phyloP scores from a whole-genome alignment of 2,797 vertebrate genomes.

The Gadopsis marmoratus region DNA sequence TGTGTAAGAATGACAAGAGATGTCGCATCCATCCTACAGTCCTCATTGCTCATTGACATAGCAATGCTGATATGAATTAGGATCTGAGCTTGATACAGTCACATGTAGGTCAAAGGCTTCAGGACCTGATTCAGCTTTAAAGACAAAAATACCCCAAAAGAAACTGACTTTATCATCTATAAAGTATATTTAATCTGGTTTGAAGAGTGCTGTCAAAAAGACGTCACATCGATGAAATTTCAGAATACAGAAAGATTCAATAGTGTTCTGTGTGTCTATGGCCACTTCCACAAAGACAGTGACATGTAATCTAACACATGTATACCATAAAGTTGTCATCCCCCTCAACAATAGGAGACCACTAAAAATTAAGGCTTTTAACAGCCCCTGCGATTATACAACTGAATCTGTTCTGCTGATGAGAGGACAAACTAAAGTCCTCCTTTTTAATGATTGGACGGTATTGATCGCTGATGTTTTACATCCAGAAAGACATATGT shows the following conservation, averaged over 20 bases:
- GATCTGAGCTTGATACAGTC: slow-evolving; percentile 36
- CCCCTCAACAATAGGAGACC: background rate
- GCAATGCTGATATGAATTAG: slow-evolving; percentile 44
- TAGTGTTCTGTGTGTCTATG: background rate
- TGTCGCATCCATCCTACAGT: slow-evolving; percentile 56
- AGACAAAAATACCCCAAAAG: background rate
- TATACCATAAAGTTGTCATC: slow-evolving; percentile 29
- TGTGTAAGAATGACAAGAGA: slow-evolving; percentile 45
- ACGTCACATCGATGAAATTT: background rate
- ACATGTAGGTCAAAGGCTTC: slow-evolving; percentile 46
- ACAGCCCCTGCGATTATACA: background rate
- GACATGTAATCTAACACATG: background rate
- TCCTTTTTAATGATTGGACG: slow-evolving; percentile 32
- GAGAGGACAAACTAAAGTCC: slow-evolving; percentile 44
- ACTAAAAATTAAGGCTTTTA: slow-evolving; percentile 31
- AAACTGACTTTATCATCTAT: background rate
- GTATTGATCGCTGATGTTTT: slow-evolving; percentile 57
- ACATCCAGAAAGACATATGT: slow-evolving; percentile 41
- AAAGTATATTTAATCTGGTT: background rate
- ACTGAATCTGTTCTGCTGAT: slow-evolving; percentile 44
- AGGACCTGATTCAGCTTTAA: slow-evolving; percentile 3
- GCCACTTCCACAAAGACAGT: background rate
- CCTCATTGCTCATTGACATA: slow-evolving; percentile 44
- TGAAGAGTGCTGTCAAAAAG: slow-evolving; percentile 2
- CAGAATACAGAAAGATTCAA: background rate